Evolutionary conservation across 1,140 invertebrate species (phyloP), one percentile per base, ranked within the genome.

Genomic region (Drosophila ironensis): DNA sequence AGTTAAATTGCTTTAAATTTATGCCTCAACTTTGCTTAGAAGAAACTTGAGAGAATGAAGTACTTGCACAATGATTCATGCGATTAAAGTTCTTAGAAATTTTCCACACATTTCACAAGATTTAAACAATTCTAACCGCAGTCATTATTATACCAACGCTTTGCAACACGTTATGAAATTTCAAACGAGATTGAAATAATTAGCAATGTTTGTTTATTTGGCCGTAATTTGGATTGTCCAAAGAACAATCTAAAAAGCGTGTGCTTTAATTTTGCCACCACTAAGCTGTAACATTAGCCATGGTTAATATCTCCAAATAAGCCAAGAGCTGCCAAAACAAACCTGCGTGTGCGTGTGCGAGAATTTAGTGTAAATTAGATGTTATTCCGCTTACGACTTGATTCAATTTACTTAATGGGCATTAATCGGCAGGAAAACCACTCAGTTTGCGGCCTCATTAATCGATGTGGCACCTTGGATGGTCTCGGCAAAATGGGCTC

Each of bases 391-490:
- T 28, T 46, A 71, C 53, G 48, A 48, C 41, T 30, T 63, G 28
- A 64, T 45, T 14, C 30, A 22, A 42, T 57, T 82, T 70, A 20
- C 27, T 33, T 78, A 73, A 78, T 84, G 56, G 73, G 57, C 59
- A 70, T 72, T 66, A 78, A 73, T 86, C 59, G 57, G 27, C 40
- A 25, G 37, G 73, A 63, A 73, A 78, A 73, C 57, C 40, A 25
- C 53, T 60, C 51, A 38, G 73, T 77, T 70, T 19, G 24, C 25
- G 14, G 19, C 22, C 11, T 8, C 42, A 70, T 59, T 45, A 52
- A 61, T 47, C 44, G 45, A 50, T 46, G 37, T 46, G 47, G n/a
- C 45, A 37, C 46, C 57, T 52, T 33, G 28, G 7, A 11, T 24
- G 52, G 24, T 27, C 41, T 3, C 6, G 41, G 22, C n/a, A n/a